Evolutionary conservation across 2,113 vertebrate species (phyloP).

Genomic region (Falcunculus frontatus): DNA sequence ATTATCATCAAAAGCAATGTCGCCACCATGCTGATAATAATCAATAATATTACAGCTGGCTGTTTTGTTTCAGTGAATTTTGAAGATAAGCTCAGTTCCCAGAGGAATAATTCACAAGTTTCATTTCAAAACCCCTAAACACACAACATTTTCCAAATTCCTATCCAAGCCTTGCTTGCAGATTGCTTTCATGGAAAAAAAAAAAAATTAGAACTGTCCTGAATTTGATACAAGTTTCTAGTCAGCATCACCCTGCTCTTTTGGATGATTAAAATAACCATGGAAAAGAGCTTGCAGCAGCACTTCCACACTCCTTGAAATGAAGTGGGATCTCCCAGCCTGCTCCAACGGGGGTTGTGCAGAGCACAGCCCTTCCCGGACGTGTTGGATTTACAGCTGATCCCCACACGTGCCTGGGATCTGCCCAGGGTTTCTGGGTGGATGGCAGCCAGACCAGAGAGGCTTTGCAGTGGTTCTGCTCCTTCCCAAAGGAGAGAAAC

Average conservation of each 20-base stretch:
- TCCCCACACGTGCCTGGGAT: background rate
- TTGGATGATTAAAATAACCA: background rate
- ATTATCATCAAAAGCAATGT: background rate
- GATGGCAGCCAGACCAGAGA: background rate
- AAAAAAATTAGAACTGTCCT: background rate
- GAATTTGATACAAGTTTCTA: background rate
- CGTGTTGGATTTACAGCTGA: background rate
- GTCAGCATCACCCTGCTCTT: background rate
- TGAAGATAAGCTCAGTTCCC: background rate
- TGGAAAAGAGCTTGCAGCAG: background rate
- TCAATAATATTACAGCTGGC: background rate
- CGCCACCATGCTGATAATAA: background rate
- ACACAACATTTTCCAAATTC: background rate
- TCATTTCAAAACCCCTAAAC: background rate
- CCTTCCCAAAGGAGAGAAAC: background rate
- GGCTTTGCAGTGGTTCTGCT: background rate
- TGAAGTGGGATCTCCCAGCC: background rate
- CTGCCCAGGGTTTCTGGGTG: background rate
- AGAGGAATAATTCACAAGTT: background rate
- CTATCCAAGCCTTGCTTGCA: background rate
- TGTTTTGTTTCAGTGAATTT: background rate
- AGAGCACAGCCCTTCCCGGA: background rate
- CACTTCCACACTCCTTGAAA: rapidly evolving
- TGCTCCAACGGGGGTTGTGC: rapidly evolving
- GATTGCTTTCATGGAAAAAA: background rate